These are phyloP conservation scores for Aproaerema taeniolella DNA, from an alignment of 2,888 invertebrate genomes.

Conservation along the genomic window DNA sequence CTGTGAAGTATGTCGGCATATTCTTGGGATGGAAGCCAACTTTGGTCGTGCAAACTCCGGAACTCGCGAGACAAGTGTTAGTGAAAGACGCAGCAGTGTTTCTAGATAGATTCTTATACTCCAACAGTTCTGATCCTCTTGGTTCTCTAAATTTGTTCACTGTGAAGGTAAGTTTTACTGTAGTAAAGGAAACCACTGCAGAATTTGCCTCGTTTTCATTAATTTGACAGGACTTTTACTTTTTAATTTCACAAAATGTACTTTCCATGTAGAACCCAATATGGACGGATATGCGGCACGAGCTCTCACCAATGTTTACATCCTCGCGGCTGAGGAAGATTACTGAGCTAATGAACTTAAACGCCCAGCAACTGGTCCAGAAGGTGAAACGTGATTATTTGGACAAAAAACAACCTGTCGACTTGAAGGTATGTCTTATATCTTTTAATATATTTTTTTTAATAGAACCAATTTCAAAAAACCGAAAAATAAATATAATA, in stretches of 20 bases:
- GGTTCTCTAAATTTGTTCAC: constrained; percentile 55
- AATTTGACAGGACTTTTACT: no score
- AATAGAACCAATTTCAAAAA: no score
- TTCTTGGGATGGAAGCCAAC: constrained; percentile 46
- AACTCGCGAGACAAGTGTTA: constrained; percentile 42
- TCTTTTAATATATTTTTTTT: no score
- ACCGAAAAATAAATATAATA: no score
- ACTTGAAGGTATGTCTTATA: constrained; percentile 53
- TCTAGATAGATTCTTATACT: constrained; percentile 40
- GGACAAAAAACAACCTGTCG: constrained; percentile 34
- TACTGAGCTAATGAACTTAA: constrained; percentile 55
- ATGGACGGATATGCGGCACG: constrained; percentile 46
- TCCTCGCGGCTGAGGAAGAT: constrained; percentile 38
- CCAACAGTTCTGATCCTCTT: constrained; percentile 44
- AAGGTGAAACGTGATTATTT: constrained; percentile 46
- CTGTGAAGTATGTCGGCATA: constrained; percentile 37
- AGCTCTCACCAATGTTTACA: constrained; percentile 55
- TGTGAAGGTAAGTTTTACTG: constrained; percentile 46
- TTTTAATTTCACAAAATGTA: no score
- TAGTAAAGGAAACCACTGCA: no score
- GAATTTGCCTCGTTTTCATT: no score
- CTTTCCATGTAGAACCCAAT: constrained; percentile 56
- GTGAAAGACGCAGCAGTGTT: constrained; percentile 47
- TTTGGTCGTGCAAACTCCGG: constrained; percentile 46
- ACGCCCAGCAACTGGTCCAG: constrained; percentile 42